These are phyloP conservation scores for Apeira syringaria DNA, from an alignment of 2,888 invertebrate species.

Conservation along the genomic window DNA sequence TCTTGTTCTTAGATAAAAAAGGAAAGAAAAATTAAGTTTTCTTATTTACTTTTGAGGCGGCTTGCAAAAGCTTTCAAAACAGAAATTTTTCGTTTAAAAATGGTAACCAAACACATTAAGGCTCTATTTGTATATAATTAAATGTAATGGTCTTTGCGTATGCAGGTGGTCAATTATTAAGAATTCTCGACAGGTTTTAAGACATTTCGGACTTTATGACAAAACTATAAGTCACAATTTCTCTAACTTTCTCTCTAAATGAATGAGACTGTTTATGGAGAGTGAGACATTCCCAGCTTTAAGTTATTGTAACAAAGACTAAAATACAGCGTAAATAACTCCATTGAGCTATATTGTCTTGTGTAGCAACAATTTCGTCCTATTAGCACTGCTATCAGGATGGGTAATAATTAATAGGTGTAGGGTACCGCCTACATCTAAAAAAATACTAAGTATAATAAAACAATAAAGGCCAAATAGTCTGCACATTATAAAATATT, in stretches of 20 bases:
- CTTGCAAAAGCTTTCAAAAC: conserved; percentile 21
- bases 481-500: no score
- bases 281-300: neutral
- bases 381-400: conserved; percentile 51
- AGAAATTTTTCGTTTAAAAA: conserved; percentile 13
- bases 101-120: conserved; percentile 20
- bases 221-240: neutral
- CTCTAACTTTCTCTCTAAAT: neutral
- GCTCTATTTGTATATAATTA: conserved; percentile 25
- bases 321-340: neutral
- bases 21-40: conserved; percentile 7
- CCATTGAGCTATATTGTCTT: conserved; percentile 7
- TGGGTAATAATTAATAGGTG: conserved; percentile 23
- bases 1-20: neutral
- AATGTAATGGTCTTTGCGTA: conserved; percentile 9
- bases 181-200: conserved; percentile 1
- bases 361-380: conserved; percentile 56
- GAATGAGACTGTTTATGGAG: neutral
- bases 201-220: conserved; percentile 5
- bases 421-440: conserved; percentile 13
- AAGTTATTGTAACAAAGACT: neutral
- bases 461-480: no score
- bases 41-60: conserved; percentile 11
- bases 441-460: no score
- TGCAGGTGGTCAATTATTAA: conserved; percentile 22